These are phyloP conservation scores for Nymphicus hollandicus DNA, from an alignment of 2,113 vertebrate species.

Conservation along the genomic window DNA sequence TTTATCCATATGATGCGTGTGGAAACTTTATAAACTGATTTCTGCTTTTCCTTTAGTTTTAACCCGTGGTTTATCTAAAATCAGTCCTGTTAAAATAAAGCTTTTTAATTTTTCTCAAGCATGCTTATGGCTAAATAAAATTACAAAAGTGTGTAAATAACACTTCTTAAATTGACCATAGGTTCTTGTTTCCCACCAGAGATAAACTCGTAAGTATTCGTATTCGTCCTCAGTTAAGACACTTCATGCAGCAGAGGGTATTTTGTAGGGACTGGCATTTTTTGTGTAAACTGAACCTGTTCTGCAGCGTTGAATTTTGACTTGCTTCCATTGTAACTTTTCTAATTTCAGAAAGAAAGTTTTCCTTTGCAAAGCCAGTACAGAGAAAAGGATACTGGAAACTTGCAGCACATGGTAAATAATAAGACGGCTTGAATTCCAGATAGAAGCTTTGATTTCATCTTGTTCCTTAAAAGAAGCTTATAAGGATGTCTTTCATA, in stretches of 20 bases:
- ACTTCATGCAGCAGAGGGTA: neutral
- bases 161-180: neutral
- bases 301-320: neutral
- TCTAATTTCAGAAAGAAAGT: slow-evolving; percentile 64
- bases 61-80: neutral
- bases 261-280: neutral
- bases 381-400: slow-evolving; percentile 46
- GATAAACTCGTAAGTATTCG: neutral
- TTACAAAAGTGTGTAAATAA: neutral
- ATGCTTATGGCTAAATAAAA: neutral
- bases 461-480: neutral
- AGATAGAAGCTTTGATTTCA: neutral
- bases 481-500: neutral
- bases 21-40: neutral
- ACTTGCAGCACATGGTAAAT: slow-evolving; percentile 67
- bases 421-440: neutral
- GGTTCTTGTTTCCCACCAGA: neutral
- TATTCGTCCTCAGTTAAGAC: neutral
- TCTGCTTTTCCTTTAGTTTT: neutral
- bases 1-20: neutral
- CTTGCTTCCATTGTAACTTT: neutral
- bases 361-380: slow-evolving; percentile 63
- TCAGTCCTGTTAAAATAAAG: neutral
- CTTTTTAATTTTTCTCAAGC: neutral
- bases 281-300: neutral